Conservation (phyloP, 2,888 invertebrate species). For the Drosophila anomalata region DNA sequence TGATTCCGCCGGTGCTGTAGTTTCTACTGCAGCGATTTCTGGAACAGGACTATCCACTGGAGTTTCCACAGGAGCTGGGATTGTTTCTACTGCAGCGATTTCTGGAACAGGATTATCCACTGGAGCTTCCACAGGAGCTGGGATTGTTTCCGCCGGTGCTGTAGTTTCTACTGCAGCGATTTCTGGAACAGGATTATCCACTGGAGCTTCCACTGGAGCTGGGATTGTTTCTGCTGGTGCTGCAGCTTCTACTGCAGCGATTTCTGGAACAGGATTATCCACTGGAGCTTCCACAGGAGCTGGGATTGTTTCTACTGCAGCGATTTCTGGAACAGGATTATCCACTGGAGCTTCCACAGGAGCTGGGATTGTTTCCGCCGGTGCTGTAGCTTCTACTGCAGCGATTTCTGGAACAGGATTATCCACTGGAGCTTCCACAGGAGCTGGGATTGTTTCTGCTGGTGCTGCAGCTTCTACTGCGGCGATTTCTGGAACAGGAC, state of each 20-base stretch:
- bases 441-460: not conserved
- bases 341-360: too few relatives aligned
- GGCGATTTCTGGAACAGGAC: not conserved
- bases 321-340: not conserved
- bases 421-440: not conserved
- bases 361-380: not conserved
- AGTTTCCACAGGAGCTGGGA: not conserved
- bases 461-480: too few relatives aligned
- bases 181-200: too few relatives aligned
- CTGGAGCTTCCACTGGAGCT: too few relatives aligned
- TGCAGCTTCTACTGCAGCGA: not conserved
- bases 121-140: not conserved
- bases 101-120: not conserved
- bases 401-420: not conserved
- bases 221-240: not conserved
- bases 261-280: too few relatives aligned
- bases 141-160: not conserved
- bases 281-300: too few relatives aligned
- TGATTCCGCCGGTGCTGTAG: not conserved
- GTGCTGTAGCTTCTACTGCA: not conserved
- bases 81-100: not conserved
- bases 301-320: too few relatives aligned
- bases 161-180: not conserved
- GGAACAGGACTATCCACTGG: not conserved
- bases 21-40: not conserved